phyloP scores from a whole-genome alignment of 2,113 vertebrate genomes.

The Coryphaenoides rupestris region DNA sequence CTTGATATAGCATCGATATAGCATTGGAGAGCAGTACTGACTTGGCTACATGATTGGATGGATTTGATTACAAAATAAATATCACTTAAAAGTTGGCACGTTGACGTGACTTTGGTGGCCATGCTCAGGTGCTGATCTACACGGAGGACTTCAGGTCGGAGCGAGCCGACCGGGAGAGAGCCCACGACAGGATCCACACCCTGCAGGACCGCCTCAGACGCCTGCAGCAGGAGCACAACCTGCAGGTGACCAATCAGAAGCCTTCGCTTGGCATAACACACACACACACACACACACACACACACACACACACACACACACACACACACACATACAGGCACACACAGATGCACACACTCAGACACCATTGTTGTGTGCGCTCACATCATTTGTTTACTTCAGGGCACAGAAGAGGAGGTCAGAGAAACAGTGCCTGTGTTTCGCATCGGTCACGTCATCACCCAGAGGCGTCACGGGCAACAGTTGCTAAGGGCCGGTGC shows the following conservation, averaged over 20 bases:
- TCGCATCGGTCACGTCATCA: slow-evolving; percentile 48
- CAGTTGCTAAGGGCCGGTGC: slow-evolving; percentile 54
- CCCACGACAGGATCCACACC: slow-evolving; percentile 82
- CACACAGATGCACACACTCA: not conserved
- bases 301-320: not conserved
- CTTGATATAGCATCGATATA: too few relatives aligned
- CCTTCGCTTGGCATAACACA: too few relatives aligned
- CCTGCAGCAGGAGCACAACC: slow-evolving; percentile 72
- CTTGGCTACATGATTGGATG: too few relatives aligned
- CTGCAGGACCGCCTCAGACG: slow-evolving; percentile 77
- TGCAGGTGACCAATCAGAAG: slow-evolving; percentile 70
- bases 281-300: not conserved
- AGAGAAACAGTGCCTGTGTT: slow-evolving; percentile 61
- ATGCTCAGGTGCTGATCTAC: slow-evolving; percentile 81
- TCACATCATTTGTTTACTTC: slow-evolving; percentile 43
- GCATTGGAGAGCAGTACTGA: too few relatives aligned
- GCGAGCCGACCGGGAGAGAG: slow-evolving; percentile 85
- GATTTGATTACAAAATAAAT: too few relatives aligned
- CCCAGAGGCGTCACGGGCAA: slow-evolving; percentile 43
- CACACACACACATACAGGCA: not conserved
- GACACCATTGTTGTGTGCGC: not conserved
- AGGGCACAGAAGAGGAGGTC: slow-evolving; percentile 57
- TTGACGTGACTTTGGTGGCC: not conserved
- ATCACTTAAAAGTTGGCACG: too few relatives aligned
- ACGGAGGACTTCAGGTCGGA: slow-evolving; percentile 88